Evolutionary conservation across 2,113 vertebrate genomes (phyloP).

Genomic region (Mugil cephalus): DNA sequence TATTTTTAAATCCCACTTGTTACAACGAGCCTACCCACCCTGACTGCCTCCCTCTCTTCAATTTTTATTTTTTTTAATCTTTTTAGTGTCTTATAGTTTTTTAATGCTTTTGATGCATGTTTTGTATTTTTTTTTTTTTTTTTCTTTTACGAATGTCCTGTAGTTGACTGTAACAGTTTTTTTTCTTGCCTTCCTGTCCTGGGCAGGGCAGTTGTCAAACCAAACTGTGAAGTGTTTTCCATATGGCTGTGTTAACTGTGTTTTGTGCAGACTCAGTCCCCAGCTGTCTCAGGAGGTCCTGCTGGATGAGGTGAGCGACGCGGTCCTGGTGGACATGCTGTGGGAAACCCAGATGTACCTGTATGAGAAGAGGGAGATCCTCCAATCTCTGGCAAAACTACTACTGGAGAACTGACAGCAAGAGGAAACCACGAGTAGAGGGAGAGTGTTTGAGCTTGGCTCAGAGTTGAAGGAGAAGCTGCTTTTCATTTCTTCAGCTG

Average conservation of each 20-base stretch:
- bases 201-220: too few species aligned
- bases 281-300: slow-evolving; percentile 91
- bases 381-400: slow-evolving; percentile 84
- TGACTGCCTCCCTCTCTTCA: too few species aligned
- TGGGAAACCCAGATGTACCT: slow-evolving; percentile 99
- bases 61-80: too few species aligned
- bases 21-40: too few species aligned
- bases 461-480: background rate
- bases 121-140: too few species aligned
- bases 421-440: background rate
- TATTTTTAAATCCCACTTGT: too few species aligned
- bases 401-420: slow-evolving; percentile 73
- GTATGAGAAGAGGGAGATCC: slow-evolving; percentile 88
- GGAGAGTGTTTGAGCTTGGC: too few species aligned
- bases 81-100: too few species aligned
- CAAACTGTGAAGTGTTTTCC: background rate
- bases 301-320: slow-evolving; percentile 92
- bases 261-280: slow-evolving; percentile 88
- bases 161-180: too few species aligned
- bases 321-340: slow-evolving; percentile 90
- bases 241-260: background rate
- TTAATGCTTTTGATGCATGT: too few species aligned
- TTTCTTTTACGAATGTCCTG: too few species aligned
- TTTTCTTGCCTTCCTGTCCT: too few species aligned
- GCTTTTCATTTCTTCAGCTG: background rate